phyloP scores from a whole-genome alignment of 2,113 vertebrate genomes.

The Pogonocichla stellata region DNA sequence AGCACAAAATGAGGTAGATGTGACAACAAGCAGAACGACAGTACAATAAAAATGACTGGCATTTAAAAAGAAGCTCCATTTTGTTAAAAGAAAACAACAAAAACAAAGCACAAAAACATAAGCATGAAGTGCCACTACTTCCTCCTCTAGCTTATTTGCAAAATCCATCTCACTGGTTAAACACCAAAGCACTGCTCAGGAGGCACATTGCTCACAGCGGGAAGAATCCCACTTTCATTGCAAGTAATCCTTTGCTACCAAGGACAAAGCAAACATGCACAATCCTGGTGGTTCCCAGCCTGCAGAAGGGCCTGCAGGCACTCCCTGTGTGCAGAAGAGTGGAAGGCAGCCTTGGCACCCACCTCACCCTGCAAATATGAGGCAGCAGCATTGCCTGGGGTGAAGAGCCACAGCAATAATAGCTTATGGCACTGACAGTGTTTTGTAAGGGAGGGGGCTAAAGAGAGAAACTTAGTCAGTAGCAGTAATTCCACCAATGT shows the following conservation, averaged over 20 bases:
- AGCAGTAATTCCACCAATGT: not conserved
- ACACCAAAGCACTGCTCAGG: not conserved
- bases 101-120: not conserved
- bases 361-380: not conserved
- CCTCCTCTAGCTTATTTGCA: not conserved
- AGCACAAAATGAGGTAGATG: not conserved
- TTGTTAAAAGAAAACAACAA: not conserved
- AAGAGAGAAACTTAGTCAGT: not conserved
- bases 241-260: slow-evolving; percentile 48
- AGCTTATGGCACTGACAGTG: not conserved
- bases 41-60: not conserved
- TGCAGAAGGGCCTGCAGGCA: not conserved
- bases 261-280: slow-evolving; percentile 35
- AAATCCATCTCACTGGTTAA: not conserved
- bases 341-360: not conserved
- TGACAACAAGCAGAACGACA: not conserved
- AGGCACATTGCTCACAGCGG: not conserved
- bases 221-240: not conserved
- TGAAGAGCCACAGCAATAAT: not conserved
- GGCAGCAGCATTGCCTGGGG: not conserved
- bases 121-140: not conserved
- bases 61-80: not conserved
- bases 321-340: not conserved
- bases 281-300: not conserved
- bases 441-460: not conserved